Evolutionary conservation across 2,113 vertebrate species (phyloP), one percentile per base, ranked within the genome.

Genomic region (Hucho hucho): DNA sequence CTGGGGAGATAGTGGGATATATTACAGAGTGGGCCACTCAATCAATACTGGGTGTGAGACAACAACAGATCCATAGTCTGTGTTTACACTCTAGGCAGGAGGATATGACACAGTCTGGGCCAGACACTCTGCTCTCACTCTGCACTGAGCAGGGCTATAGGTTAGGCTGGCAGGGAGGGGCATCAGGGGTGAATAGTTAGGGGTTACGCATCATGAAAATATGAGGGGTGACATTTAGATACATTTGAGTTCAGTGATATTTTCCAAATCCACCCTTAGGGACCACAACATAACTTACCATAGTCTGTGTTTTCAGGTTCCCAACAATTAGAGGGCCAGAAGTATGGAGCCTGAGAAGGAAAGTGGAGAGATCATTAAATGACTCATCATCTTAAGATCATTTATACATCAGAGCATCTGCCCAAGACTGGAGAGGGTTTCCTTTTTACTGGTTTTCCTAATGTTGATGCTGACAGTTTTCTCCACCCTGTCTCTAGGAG

Each of bases 261-360:
- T 53, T 53, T 53, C 49, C 14, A 16, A 53, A 18, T 53, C 49
- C 16, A 53, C 49, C 25, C 13, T 4, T 24, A 25, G 24, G 12
- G 29, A 18, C 6, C 18, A 32, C 65, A 32, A 32, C 65, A 37
- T 80, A 79, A 89, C 96, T 96, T 88, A 98, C 96, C 97, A 29
- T 98, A 98, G 88, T 98, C 97, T 22, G 96, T 98, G 89, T 98
- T 98, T 89, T 98, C 97, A 20, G 97, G 97, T 88, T 98, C 97
- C 97, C 97, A 98, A 87, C 97, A 98, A 88, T 98, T 97, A 56
- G 97, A 98, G 87, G 96, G 96, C 97, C 97, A 98, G 85, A 97
- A 98, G 83, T 98, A 98, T 0, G 96, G 97, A 88, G 97, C 96
- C 97, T 98, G 88, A 64, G 80, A 86, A 88, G 91, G 79, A 93